These are phyloP conservation scores for Maniola jurtina DNA, from an alignment of 1,140 invertebrate species.

Conservation along the genomic window DNA sequence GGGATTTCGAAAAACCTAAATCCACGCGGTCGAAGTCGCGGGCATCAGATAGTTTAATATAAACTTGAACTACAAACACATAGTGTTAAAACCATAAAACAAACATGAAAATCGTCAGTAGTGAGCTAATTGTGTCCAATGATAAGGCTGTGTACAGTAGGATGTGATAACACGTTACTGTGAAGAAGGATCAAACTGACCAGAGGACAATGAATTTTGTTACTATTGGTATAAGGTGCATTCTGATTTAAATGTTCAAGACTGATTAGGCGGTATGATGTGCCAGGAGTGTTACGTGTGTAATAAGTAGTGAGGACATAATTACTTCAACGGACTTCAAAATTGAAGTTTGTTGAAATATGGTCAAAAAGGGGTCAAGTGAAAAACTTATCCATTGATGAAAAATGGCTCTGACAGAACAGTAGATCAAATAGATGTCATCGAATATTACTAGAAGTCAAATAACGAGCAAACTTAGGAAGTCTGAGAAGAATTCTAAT, in stretches of 20 bases:
- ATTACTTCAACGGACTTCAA: too few relatives aligned
- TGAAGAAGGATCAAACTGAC: background rate
- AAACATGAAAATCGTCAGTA: constrained; percentile 7
- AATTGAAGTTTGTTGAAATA: too few relatives aligned
- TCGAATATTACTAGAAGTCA: too few relatives aligned
- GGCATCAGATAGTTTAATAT: too few relatives aligned
- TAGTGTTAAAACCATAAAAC: constrained; percentile 1
- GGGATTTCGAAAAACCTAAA: too few relatives aligned
- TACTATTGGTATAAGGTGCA: background rate
- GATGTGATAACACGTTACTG: constrained; percentile 20
- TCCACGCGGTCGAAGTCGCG: background rate
- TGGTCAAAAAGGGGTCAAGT: too few relatives aligned
- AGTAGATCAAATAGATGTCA: too few relatives aligned
- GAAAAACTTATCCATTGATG: too few relatives aligned
- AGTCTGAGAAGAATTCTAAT: too few relatives aligned
- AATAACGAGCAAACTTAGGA: too few relatives aligned
- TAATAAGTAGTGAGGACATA: background rate
- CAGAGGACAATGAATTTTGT: constrained; percentile 2
- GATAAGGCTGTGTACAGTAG: constrained; percentile 18
- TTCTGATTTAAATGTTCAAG: background rate
- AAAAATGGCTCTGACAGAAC: too few relatives aligned
- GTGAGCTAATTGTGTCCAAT: constrained; percentile 22
- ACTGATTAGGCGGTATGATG: background rate
- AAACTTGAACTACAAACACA: background rate
- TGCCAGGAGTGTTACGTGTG: background rate